Conservation (phyloP, 2,888 invertebrate species). For the Stenodema calcarata region DNA sequence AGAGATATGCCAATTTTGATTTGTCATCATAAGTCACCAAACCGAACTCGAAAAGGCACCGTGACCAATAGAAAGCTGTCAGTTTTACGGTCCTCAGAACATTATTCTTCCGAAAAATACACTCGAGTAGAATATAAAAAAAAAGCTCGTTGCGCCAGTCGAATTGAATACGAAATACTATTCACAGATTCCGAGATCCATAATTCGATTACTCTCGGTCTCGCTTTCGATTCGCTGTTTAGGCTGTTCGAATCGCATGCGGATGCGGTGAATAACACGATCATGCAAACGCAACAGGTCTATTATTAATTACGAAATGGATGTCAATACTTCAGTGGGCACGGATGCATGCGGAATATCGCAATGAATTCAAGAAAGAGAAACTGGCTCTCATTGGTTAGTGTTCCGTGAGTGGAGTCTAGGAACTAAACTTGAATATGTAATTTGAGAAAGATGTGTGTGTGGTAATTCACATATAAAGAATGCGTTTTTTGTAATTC, state of each 20-base stretch:
- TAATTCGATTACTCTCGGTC: neutral
- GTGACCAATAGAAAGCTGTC: neutral
- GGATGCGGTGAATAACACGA: neutral
- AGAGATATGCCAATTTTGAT: no score
- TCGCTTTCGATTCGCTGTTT: neutral
- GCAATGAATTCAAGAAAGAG: neutral
- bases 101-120: neutral
- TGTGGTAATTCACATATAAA: no score
- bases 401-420: no score
- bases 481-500: no score
- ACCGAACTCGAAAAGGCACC: neutral
- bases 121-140: neutral
- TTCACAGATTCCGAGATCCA: neutral
- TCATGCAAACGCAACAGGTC: neutral
- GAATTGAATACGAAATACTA: neutral
- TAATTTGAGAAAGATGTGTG: no score
- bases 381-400: neutral
- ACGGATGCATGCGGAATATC: neutral
- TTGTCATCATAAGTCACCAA: no score
- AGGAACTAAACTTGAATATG: no score
- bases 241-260: neutral
- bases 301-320: neutral
- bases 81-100: neutral
- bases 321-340: neutral
- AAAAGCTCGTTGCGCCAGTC: neutral